phyloP scores from a whole-genome alignment of 1,140 invertebrate species.

The Piezodorus guildinii region DNA sequence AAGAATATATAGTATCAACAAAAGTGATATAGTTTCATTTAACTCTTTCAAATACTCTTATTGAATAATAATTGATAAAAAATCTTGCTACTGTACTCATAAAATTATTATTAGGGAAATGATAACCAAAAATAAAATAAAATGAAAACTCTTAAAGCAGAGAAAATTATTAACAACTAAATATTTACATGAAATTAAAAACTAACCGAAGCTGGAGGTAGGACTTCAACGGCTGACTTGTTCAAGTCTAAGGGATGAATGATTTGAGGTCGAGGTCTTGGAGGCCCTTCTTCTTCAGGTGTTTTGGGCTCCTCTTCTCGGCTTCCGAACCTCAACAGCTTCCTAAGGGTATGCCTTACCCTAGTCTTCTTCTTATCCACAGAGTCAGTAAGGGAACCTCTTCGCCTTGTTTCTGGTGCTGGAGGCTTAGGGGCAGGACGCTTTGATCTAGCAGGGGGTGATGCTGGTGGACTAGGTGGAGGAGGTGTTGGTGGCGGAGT shows the following conservation, averaged over 20 bases:
- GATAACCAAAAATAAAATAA: too few relatives aligned
- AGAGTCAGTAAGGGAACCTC: conserved; percentile 27
- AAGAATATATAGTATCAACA: too few relatives aligned
- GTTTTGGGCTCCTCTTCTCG: conserved; percentile 44
- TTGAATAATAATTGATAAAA: too few relatives aligned
- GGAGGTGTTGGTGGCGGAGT: conserved; percentile 8
- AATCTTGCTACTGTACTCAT: too few relatives aligned
- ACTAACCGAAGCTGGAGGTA: conserved; percentile 35
- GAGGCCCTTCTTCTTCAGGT: conserved; percentile 36
- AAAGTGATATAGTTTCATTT: too few relatives aligned
- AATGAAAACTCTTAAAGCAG: too few relatives aligned
- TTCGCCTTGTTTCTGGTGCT: conserved; percentile 30
- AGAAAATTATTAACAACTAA: too few relatives aligned
- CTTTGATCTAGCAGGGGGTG: conserved; percentile 15
- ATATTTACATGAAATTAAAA: too few relatives aligned
- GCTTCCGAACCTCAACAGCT: conserved; percentile 53
- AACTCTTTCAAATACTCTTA: too few relatives aligned
- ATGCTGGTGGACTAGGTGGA: conserved; percentile 7
- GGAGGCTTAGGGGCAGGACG: conserved; percentile 45
- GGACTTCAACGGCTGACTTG: conserved; percentile 61
- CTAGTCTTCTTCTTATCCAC: conserved; percentile 50
- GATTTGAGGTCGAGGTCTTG: conserved; percentile 63
- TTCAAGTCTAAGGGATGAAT: conserved; percentile 79
- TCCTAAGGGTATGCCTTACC: conserved; percentile 63
- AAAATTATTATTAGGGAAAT: too few relatives aligned